Evolutionary conservation across 2,888 invertebrate genomes (phyloP).

Genomic region (Aricia artaxerxes): DNA sequence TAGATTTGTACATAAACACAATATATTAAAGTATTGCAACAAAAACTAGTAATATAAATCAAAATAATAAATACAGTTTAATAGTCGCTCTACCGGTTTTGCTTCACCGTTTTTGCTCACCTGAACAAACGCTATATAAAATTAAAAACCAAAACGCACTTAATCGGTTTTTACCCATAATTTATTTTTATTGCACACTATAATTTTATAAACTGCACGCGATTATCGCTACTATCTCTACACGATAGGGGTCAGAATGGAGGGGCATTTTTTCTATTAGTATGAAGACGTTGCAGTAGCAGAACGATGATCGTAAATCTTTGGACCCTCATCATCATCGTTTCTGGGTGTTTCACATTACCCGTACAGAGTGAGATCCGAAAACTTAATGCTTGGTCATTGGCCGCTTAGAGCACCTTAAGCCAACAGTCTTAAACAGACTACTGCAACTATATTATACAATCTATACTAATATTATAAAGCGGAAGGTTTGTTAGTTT

Average conservation of each 20-base stretch:
- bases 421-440: too few species aligned
- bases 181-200: background rate
- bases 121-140: background rate
- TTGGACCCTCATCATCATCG: background rate
- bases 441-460: too few species aligned
- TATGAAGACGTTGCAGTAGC: background rate
- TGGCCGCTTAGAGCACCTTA: too few species aligned
- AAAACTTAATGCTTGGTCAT: too few species aligned
- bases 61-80: background rate
- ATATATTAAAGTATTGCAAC: background rate
- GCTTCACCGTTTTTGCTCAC: background rate
- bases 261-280: background rate
- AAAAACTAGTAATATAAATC: background rate
- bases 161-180: constrained; percentile 29
- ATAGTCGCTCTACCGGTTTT: background rate
- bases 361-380: too few species aligned
- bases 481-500: too few species aligned
- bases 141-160: constrained; percentile 39
- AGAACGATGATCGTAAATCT: background rate
- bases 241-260: background rate
- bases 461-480: too few species aligned
- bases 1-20: too few species aligned
- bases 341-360: background rate
- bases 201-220: background rate
- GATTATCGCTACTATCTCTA: background rate